Evolutionary conservation across 2,888 invertebrate genomes (phyloP).

Genomic region (Pheosia gnoma): DNA sequence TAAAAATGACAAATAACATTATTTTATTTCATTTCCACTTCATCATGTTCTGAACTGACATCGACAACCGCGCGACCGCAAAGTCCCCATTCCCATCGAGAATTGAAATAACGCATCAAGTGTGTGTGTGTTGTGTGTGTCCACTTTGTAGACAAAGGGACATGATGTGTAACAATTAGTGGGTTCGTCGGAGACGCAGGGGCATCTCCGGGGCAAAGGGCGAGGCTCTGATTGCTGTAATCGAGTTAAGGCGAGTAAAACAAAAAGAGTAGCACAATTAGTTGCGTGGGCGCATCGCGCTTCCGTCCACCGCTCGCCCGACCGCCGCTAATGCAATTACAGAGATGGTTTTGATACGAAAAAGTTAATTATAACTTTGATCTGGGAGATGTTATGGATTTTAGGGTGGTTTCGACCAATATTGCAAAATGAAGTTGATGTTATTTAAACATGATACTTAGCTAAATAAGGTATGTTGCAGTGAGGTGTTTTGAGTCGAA

Average conservation of each 20-base stretch:
- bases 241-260: slow-evolving; percentile 77
- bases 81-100: slow-evolving; percentile 5
- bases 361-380: slow-evolving; percentile 38
- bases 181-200: slow-evolving; percentile 50
- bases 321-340: slow-evolving; percentile 56
- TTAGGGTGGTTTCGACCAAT: neutral
- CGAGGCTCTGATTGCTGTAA: slow-evolving; percentile 77
- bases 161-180: slow-evolving; percentile 42
- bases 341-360: slow-evolving; percentile 35
- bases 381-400: slow-evolving; percentile 20
- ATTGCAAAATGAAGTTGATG: neutral
- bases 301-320: slow-evolving; percentile 48
- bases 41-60: neutral
- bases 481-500: too few relatives aligned
- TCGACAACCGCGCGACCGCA: slow-evolving; percentile 4
- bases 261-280: slow-evolving; percentile 80
- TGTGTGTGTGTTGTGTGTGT: neutral
- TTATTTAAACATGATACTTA: too few relatives aligned
- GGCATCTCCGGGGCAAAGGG: slow-evolving; percentile 74
- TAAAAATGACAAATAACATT: slow-evolving; percentile 1
- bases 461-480: too few relatives aligned
- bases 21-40: neutral
- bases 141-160: slow-evolving; percentile 28
- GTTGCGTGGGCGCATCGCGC: slow-evolving; percentile 75
- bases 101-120: slow-evolving; percentile 3